A percentile compares a stretch with the other conserved stretches of the same genome.
phyloP scores from a whole-genome alignment of 2,797 vertebrate genomes.

The Paguma larvata region DNA sequence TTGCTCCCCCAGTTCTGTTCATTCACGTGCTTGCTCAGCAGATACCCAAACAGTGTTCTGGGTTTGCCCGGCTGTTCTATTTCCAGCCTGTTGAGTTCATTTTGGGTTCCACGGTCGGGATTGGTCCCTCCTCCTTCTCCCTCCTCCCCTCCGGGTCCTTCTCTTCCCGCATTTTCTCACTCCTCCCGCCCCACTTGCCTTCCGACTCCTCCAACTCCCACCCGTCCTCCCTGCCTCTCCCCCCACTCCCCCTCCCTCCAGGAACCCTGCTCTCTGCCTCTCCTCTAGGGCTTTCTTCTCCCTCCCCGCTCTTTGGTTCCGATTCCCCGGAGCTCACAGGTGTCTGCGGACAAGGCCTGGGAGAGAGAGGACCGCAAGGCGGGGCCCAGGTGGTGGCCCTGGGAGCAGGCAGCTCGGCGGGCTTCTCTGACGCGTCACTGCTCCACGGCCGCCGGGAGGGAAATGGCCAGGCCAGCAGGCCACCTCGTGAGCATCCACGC shows the following conservation, averaged over 20 bases:
- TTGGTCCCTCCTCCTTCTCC: background rate
- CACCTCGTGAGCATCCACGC: background rate
- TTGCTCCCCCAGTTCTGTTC: background rate
- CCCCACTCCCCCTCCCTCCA: rapidly evolving
- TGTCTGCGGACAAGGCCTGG: background rate
- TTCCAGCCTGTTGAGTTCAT: slow-evolving; percentile 64
- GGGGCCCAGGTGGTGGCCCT: background rate
- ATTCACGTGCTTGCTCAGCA: slow-evolving; percentile 47
- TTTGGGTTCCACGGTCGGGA: background rate
- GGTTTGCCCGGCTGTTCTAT: slow-evolving; percentile 68
- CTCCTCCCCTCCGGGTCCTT: background rate
- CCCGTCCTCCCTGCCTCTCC: rapidly evolving
- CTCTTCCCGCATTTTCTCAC: background rate
- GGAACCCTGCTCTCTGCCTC: background rate
- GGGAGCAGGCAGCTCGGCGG: too few relatives aligned
- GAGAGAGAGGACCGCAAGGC: background rate
- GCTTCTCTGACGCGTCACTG: background rate
- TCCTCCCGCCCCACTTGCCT: background rate
- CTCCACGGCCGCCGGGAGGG: background rate
- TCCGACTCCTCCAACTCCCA: background rate
- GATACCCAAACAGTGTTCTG: slow-evolving; percentile 62
- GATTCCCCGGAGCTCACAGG: background rate
- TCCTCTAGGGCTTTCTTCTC: background rate
- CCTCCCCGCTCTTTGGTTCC: background rate
- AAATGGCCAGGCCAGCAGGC: background rate